Base-by-base conservation (phyloP, 2,113 vertebrate species). In the Lynx canadensis region DNA sequence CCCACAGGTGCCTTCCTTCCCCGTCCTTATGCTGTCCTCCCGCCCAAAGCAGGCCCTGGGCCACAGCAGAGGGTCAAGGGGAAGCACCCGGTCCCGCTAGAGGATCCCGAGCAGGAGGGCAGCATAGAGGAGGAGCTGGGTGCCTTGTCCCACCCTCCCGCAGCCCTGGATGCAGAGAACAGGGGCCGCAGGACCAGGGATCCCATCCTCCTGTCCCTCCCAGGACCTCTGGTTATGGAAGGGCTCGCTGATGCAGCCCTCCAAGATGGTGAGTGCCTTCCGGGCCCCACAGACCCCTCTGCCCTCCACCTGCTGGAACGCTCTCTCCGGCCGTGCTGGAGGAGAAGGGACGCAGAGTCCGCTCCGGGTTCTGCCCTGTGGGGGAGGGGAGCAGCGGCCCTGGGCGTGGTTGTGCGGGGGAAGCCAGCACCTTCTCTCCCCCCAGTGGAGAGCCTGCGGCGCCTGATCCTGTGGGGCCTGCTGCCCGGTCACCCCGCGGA, bases 391-490 rank as follows among this genome's bases (percentile, higher is more conserved):
- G 48, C 6, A 13, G 21, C 1, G 1, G 45, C 0, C 0, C 11
- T 15, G 8, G 57, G 57, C 21, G 21, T 3, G 57, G 57, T 15
- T 23, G 3, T 33, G 36, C 89, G 8, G 3, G 45, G 25, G 27
- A n/a, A 41, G 25, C 89, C 68, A 63, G 66, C 18, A 0, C 29
- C 10, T 36, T 23, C 3, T 81, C 4, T 60, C 41, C 33, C 48
- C 74, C 19, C 97, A 99, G 99, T 99, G 98, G 99, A 99, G 89
- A 98, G 91, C 95, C 98, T 99, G 76, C 97, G 98, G 60, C 97
- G 96, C n/a, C 97, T 99, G 41, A 95, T 99, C 29, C 93, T 98
- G 7, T 98, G 86, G 29, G 93, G 97, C 74, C 97, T 99, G 38
- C 92, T 97, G 31, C 98, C 98, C 0, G 14, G 84, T 18, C 96